Base-by-base conservation (phyloP, 2,113 vertebrate genomes). In the Picathartes gymnocephalus region DNA sequence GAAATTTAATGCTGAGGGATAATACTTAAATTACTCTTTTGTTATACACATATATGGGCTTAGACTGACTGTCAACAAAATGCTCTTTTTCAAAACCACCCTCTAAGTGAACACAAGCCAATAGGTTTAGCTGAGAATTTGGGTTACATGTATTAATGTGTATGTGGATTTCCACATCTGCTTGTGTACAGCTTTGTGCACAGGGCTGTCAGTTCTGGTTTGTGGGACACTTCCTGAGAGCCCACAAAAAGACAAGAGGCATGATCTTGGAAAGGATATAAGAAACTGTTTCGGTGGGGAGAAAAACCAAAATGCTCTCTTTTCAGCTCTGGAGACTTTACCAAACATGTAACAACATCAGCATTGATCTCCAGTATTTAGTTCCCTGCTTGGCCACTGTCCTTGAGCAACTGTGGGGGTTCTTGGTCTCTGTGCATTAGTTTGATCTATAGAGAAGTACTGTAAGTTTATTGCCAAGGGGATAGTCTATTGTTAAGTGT, bases 31-130 rank as follows among this genome's bases (percentile, higher is more conserved):
- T 45, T 76, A 64, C 30, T 88, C 30, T 50, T 94, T 33, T 62
- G 30, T 61, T 83, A 65, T 11, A 69, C 8, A 13, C 0, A 0
- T 44, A 50, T 11, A n/a, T 0, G 1, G 35, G 14, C 64, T 91
- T 78, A 81, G 42, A 83, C 30, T 64, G 53, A 39, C 23, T 44
- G 35, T 33, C 61, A 83, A 68, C 28, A 93, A 81, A 90, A 95
- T 3, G 4, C 23, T 56, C 10, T 37, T 91, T 48, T 61, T 69
- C 33, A 48, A 80, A 89, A n/a, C 12, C 25, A 57, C 17, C 21
- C 27, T 85, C 21, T 30, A 47, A 44, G 31, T 53, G 50, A 82
- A 69, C 48, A 61, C 16, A 80, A 80, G 45, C 40, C 40, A 72
- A 23, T 11, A 31, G 53, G 51, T 78, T 47, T 60, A 72, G 37